Conservation (phyloP, 2,113 vertebrate species). For the Coracopsis vasa region DNA sequence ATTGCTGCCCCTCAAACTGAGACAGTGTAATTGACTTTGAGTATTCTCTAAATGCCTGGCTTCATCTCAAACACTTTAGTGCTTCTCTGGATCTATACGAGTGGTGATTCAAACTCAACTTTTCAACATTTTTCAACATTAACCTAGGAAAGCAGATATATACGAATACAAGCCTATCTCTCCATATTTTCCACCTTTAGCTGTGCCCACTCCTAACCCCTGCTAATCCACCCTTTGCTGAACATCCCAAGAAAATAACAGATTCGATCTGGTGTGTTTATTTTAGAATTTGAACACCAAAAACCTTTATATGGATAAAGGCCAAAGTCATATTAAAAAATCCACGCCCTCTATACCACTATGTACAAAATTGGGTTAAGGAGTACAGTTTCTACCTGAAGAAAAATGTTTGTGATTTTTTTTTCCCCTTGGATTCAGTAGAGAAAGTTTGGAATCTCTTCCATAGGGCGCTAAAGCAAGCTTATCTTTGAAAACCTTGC, state of each 20-base stretch:
- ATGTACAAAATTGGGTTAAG: not conserved
- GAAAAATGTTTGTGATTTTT: not conserved
- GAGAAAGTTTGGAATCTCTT: not conserved
- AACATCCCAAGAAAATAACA: not conserved
- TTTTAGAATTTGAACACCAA: not conserved
- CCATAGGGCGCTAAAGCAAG: not conserved
- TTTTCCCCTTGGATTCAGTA: not conserved
- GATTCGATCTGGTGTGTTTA: not conserved
- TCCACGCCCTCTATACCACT: accelerated
- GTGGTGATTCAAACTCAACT: not conserved
- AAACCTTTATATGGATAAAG: not conserved
- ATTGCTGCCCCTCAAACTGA: not conserved
- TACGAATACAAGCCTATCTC: not conserved
- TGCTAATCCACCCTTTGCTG: not conserved
- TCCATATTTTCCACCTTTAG: not conserved
- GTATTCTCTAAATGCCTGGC: not conserved
- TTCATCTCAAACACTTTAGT: not conserved
- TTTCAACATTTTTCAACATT: not conserved
- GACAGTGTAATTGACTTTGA: not conserved
- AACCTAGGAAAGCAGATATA: not conserved
- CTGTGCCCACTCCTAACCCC: accelerated
- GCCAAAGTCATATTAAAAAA: not conserved
- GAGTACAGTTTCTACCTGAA: not conserved
- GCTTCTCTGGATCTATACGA: not conserved
- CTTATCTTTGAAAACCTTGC: not conserved